Evolutionary conservation across 1,140 invertebrate genomes (phyloP), one percentile per base, ranked within the genome.

Genomic region (Bombus turneri): DNA sequence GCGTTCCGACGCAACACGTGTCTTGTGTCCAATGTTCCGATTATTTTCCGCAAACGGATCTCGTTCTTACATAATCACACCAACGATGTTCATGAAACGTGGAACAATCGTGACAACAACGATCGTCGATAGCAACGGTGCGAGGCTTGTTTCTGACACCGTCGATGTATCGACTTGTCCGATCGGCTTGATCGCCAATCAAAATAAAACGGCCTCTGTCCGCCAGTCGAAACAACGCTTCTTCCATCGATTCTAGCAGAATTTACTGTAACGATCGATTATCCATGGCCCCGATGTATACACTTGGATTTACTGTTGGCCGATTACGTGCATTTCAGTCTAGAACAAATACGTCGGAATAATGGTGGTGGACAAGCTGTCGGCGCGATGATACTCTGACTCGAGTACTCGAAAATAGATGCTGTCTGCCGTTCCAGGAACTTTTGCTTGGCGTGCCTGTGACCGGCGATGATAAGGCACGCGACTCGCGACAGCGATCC

Each of bases 361-460:
- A 57, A 77, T 37, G 41, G 2, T 31, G 59, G 43, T 13, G 74
- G 28, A 57, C 81, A 41, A 64, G 31, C 59, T 0, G 59, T 47
- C 66, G 82, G 37, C 31, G 43, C 22, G 64, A 71, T n/a, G 47
- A 43, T 59, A 59, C 74, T n/a, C 37, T 34, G 53, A 79, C 47
- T 47, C 78, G 83, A 41, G 79, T 69, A 80, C 83, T 86, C 87
- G 77, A 89, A 86, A 89, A 89, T 86, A 86, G 66, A 76, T 15
- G 83, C 79, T 43, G 39, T 73, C 74, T 57, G 64, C 64, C 39
- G 53, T 64, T 85, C 73, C 80, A 73, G 76, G 62, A 85, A 68
- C 84, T 73, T 66, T 72, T 85, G 39, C n/a, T 22, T 69, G 47
- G 18, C 53, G 64, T 62, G 59, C 72, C 64, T 71, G 28, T 10